phyloP scores from a whole-genome alignment of 2,797 vertebrate genomes.

The Gymnothorax reevesii region DNA sequence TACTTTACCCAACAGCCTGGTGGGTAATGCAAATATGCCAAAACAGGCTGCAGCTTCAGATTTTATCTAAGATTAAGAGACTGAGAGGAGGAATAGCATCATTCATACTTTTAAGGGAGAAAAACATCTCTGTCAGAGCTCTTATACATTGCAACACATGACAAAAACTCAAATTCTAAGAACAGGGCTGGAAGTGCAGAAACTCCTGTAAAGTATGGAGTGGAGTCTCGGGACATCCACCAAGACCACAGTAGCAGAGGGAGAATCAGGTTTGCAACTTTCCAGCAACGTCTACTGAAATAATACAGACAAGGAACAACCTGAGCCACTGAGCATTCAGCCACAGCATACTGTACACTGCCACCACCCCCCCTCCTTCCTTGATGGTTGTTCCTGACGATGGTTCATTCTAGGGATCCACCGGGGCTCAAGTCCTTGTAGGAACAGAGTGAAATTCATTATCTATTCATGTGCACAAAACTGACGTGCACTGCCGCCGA shows the following conservation, averaged over 20 bases:
- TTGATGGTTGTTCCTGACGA: too few species aligned
- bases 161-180: not conserved
- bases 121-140: not conserved
- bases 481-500: not conserved
- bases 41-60: not conserved
- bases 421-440: not conserved
- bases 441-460: not conserved
- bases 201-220: not conserved
- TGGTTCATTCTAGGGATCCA: not conserved
- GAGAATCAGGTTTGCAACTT: not conserved
- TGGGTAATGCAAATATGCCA: too few species aligned
- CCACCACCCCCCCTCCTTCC: too few species aligned
- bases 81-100: conserved; percentile 13
- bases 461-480: not conserved
- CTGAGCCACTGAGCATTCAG: not conserved
- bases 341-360: not conserved
- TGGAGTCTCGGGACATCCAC: not conserved
- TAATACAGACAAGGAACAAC: not conserved
- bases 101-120: conserved; percentile 9
- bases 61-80: conserved; percentile 27
- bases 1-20: too few species aligned
- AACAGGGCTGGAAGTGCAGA: not conserved
- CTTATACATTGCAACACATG: not conserved
- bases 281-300: not conserved
- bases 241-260: not conserved